These are phyloP conservation scores for Entomyzon cyanotis DNA, from an alignment of 2,113 vertebrate species.

Conservation along the genomic window DNA sequence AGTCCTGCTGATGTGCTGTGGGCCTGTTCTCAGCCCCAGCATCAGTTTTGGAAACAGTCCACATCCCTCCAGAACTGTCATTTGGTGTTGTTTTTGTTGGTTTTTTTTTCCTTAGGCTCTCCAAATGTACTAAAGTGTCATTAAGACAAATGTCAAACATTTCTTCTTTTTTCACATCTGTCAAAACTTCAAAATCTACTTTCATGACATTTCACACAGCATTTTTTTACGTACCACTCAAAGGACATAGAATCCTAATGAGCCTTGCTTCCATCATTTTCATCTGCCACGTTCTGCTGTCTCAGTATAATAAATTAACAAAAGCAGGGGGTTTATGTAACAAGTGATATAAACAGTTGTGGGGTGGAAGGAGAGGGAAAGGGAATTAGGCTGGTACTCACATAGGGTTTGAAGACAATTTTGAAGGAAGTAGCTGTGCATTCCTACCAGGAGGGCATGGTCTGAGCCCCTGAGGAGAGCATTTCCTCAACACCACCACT, in stretches of 20 bases:
- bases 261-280: constrained; percentile 23
- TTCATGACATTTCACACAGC: constrained; percentile 59
- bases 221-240: constrained; percentile 7
- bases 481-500: neutral
- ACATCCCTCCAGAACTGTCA: neutral
- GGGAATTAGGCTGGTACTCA: neutral
- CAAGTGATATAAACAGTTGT: neutral
- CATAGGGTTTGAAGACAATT: neutral
- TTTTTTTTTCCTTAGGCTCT: neutral
- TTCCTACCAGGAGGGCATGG: neutral
- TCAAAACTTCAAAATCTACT: constrained; percentile 41
- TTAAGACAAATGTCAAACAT: constrained; percentile 58
- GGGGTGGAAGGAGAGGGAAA: neutral
- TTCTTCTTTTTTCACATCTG: constrained; percentile 36
- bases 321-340: neutral
- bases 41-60: neutral
- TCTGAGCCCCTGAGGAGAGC: neutral
- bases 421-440: neutral
- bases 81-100: neutral
- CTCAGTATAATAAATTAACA: neutral
- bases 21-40: neutral
- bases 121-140: neutral
- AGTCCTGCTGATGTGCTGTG: neutral
- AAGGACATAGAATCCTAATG: constrained; percentile 32
- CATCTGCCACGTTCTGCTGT: neutral